Base-by-base conservation (phyloP, 2,888 invertebrate species). In the Callimorpha dominula region DNA sequence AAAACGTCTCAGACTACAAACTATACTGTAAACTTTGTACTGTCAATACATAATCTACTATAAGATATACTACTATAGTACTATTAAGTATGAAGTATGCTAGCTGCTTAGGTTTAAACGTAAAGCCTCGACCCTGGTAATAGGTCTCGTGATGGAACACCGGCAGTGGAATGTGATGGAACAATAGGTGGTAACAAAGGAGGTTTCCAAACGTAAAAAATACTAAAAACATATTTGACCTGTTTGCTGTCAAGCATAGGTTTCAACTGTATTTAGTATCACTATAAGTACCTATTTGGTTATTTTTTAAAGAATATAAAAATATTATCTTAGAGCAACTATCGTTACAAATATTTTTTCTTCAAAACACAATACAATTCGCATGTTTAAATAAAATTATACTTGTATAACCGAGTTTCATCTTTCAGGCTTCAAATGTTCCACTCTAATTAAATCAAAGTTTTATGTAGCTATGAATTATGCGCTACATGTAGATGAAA, bases 371-470 rank as follows among this genome's bases (percentile, higher is more conserved):
- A 60, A 60, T 46, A 42, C 43, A 66, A 46, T 31, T 43, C 52
- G 52, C 52, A 62, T 43, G 46, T 67, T 62, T 60, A 73, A 67
- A 70, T 74, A 52, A 83, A 60, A 76, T 82, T 81, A 77, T 71
- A 72, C 70, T 73, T 74, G 78, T 77, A 79, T 83, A 80, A 67
- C 81, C 80, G 78, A 77, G 85, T 85, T 82, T 78, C 71, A 75
- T 78, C 76, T 80, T 77, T 73, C 75, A 81, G 76, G 77, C 74
- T 62, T 69, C 74, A 69, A 77, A 80, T 78, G 82, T 86, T 82
- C 77, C 82, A 81, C 77, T 77, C 85, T 74, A 81, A 75, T 84
- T 83, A 78, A 46, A 72, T 31, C 73, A 71, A 72, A 77, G 57
- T 77, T 78, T 74, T 75, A 70, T 71, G 76, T 76, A 77, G 70